Base-by-base conservation (phyloP, 2,888 invertebrate species). In the Melanophora roralis region DNA sequence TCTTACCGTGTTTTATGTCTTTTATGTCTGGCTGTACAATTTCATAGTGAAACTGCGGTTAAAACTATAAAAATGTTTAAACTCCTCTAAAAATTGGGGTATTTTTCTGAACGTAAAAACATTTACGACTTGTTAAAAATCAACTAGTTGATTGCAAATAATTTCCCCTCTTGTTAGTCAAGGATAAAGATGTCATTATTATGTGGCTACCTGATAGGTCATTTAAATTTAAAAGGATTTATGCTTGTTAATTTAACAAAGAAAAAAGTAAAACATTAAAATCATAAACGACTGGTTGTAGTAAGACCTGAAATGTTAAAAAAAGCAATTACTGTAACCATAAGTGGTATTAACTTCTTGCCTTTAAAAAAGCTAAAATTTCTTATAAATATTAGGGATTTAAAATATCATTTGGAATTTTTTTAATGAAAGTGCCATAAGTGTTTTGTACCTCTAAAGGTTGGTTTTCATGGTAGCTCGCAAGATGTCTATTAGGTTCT, bases 151-250 rank as follows among this genome's bases (percentile, higher is more conserved):
- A 34, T 57, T 69, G 57, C 32, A 76, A 51, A 59, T 67, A 34
- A 67, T 51, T 32, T 27, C 34, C 36, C 40, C 40, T 65, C 43
- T 32, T 47, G 38, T n/a, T n/a, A 27, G 38, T 9, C 32, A 49
- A 14, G 9, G 12, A 21, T 1, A 51, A 64, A 65, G 47, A 43
- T 43, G 8, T 40, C 62, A 62, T 79, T 71, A 78, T 73, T 57
- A 79, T 23, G n/a, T 64, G 5, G 27, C 27, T 27, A 75, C 62
- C 67, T 72, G 67, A 72, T 43, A 67, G 71, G 72, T 76, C 68
- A 79, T 72, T 79, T 75, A 72, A 79, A 79, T 75, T 72, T 75
- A 75, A 79, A 80, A 75, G 75, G 71, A 72, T 80, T 80, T 80
- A 75, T 75, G 67, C 55, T 65, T 67, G 71, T 14, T 45, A 45